These are phyloP conservation scores for Mus spicilegus DNA, from an alignment of 2,113 vertebrate species.

Conservation along the genomic window DNA sequence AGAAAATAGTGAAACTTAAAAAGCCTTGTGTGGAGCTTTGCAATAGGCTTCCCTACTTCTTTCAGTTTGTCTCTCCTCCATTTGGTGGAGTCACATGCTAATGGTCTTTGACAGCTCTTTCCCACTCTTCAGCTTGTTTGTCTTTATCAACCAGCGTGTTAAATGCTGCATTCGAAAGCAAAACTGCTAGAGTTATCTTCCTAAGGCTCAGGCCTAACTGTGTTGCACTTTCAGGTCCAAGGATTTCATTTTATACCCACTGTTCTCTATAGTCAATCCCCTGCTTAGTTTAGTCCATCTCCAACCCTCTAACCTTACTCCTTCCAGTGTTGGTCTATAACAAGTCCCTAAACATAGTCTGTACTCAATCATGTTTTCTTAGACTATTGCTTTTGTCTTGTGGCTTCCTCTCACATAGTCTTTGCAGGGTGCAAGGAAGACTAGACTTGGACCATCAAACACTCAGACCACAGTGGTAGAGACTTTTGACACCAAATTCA, in stretches of 20 bases:
- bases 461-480: not conserved
- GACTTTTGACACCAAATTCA: not conserved
- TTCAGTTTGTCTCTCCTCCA: not conserved
- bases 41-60: not conserved
- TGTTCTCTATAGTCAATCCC: not conserved
- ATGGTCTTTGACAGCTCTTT: not conserved
- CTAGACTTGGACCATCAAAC: not conserved
- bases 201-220: not conserved
- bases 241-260: not conserved
- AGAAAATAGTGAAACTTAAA: not conserved
- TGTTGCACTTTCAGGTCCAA: not conserved
- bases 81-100: not conserved
- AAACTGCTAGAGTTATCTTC: not conserved
- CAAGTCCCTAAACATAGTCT: not conserved
- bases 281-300: not conserved
- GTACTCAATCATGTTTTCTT: constrained; percentile 22
- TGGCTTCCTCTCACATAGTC: constrained; percentile 5
- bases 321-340: not conserved
- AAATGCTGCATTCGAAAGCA: not conserved
- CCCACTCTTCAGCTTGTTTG: not conserved
- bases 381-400: not conserved
- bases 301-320: not conserved
- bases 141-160: not conserved
- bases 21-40: not conserved
- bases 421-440: not conserved